Evolutionary conservation across 1,140 invertebrate species (phyloP).

Genomic region (Brachystomella parvula): DNA sequence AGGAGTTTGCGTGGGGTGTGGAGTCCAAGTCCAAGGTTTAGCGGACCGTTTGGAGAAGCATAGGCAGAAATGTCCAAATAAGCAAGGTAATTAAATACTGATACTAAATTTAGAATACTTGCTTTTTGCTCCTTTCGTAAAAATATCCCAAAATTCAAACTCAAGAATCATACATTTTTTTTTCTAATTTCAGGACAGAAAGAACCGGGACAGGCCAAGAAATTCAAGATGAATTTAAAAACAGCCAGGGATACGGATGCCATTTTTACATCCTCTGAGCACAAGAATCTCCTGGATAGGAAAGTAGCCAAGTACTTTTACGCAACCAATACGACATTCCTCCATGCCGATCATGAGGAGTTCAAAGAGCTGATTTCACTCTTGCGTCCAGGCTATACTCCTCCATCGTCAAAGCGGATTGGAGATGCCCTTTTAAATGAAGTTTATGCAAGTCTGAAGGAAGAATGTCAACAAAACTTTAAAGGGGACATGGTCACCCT

Average conservation of each 20-base stretch:
- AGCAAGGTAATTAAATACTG: no score
- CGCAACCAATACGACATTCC: neutral
- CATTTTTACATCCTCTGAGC: neutral
- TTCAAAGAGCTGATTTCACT: neutral
- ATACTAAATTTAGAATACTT: no score
- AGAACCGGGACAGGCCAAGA: no score
- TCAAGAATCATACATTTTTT: no score
- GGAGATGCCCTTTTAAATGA: neutral
- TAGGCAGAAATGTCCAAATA: no score
- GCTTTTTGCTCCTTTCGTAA: no score
- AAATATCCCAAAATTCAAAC: no score
- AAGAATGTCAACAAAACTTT: neutral
- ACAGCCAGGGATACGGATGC: neutral
- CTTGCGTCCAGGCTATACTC: neutral
- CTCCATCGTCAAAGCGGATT: neutral
- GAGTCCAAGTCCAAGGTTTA: no score
- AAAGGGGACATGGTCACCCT: neutral
- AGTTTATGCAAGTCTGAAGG: neutral
- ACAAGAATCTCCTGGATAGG: neutral
- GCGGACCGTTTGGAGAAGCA: no score
- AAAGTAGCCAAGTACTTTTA: slow-evolving; percentile 1
- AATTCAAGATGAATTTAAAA: neutral
- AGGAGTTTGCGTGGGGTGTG: no score
- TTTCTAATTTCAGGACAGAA: no score
- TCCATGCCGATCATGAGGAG: neutral